A percentile compares a stretch with the other conserved stretches of the same genome.
These are phyloP conservation scores for Fragum whitleyi DNA, from an alignment of 2,888 invertebrate species.

Conservation along the genomic window DNA sequence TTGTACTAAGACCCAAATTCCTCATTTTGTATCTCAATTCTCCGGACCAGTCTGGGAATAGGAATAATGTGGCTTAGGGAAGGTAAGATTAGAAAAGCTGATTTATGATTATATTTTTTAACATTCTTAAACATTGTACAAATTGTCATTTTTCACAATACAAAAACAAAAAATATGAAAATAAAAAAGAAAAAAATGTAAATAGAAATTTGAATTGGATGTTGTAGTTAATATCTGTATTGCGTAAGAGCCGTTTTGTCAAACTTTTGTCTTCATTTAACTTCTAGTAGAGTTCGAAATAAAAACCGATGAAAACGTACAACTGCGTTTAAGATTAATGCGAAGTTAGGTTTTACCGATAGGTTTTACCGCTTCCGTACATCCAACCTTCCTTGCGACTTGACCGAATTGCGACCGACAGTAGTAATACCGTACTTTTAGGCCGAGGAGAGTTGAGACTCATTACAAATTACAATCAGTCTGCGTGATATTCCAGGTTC, in stretches of 20 bases:
- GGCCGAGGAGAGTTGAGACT: no score
- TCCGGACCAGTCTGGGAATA: no score
- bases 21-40: no score
- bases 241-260: conserved; percentile 15
- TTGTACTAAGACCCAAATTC: no score
- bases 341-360: not conserved
- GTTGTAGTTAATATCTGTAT: conserved; percentile 21
- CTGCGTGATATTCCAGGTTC: no score
- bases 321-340: conserved; percentile 1
- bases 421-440: no score
- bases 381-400: not conserved
- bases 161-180: not conserved
- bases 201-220: conserved; percentile 18
- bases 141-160: not conserved
- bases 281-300: conserved; percentile 6
- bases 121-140: conserved; percentile 7
- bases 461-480: no score
- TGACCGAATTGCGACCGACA: not conserved
- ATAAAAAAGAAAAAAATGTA: conserved; percentile 14
- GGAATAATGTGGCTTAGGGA: no score
- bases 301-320: conserved; percentile 19
- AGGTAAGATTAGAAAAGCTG: not conserved
- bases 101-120: not conserved
- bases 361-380: not conserved
- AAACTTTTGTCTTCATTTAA: not conserved